Evolutionary conservation across 1,140 invertebrate species (phyloP), one percentile per base, ranked within the genome.

Genomic region (Musca domestica): DNA sequence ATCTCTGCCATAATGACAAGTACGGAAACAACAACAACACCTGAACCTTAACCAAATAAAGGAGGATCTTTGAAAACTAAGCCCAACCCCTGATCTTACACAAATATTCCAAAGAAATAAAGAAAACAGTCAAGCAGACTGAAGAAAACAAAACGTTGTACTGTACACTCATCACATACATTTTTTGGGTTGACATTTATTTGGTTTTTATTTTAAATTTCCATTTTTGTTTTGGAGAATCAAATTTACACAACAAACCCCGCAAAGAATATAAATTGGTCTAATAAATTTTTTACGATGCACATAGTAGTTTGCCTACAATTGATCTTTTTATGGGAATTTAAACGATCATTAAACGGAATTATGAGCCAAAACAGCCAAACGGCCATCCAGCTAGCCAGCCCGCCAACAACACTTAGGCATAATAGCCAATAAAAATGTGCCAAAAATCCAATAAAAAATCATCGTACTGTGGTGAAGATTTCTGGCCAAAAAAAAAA

Each of bases 301-400:
- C 34, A 41, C 34, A n/a, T 41, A 41, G 19, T 58, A 15, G 27
- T 58, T 58, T 58, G 54, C 54, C 25, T 58, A 61, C 56, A 61
- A 61, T 61, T 61, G 56, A 61, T 61, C 56, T 19, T 61, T 61
- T 61, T 61, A 61, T 61, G 56, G 34, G 27, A 61, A 34, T 61
- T 61, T 61, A 61, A 61, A 34, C 17, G 56, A 34, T 61, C 56
- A 61, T 61, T 61, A 61, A 61, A 61, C 27, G 9, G 34, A 61
- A 61, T 61, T 61, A 61, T 61, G 56, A 61, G 56, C 56, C 56
- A 61, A n/a, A n/a, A 56, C 56, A 22, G 30, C 9, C 27, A 58
- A 58, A 17, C 25, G 15, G 23, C 54, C 12, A 30, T 30, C 22
- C 9, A 25, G 23, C 22, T n/a, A 49, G 27, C 10, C 52, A 54